Evolutionary conservation across 2,797 vertebrate species (phyloP).

Genomic region (Cheirogaleus major): DNA sequence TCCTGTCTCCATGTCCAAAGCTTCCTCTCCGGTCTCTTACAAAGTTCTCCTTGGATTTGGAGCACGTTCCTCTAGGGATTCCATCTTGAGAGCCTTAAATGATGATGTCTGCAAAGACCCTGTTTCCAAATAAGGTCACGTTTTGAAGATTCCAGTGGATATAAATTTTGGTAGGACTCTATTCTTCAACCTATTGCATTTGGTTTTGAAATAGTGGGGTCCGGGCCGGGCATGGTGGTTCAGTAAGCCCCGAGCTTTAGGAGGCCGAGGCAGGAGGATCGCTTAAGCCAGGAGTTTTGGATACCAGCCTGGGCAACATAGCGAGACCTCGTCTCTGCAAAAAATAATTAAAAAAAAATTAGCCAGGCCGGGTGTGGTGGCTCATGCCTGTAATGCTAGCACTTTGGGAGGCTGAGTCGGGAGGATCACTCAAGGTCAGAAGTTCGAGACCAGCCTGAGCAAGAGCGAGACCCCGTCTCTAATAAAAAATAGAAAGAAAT

Average conservation of each 20-base stretch:
- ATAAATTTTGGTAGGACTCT: neutral
- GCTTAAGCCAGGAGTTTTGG: neutral
- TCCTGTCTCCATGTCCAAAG: neutral
- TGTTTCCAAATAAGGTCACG: neutral
- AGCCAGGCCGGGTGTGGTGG: neutral
- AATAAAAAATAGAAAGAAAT: too few relatives aligned
- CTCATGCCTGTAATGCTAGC: too few relatives aligned
- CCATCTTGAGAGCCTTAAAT: neutral
- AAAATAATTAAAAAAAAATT: neutral
- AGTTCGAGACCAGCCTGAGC: too few relatives aligned
- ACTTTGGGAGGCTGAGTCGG: too few relatives aligned
- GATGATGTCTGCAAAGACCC: neutral
- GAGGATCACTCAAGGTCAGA: too few relatives aligned
- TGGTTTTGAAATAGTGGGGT: neutral
- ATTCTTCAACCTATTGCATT: neutral
- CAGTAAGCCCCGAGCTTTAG: neutral
- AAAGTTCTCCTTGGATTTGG: neutral
- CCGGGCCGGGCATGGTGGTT: accelerated
- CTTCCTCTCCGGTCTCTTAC: neutral
- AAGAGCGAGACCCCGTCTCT: too few relatives aligned
- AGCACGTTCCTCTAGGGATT: neutral
- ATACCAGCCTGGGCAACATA: neutral
- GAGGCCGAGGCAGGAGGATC: neutral
- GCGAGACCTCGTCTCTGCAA: neutral
- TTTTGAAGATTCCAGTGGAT: neutral